Base-by-base conservation (phyloP, 2,797 vertebrate genomes). In the Champsocephalus esox region DNA sequence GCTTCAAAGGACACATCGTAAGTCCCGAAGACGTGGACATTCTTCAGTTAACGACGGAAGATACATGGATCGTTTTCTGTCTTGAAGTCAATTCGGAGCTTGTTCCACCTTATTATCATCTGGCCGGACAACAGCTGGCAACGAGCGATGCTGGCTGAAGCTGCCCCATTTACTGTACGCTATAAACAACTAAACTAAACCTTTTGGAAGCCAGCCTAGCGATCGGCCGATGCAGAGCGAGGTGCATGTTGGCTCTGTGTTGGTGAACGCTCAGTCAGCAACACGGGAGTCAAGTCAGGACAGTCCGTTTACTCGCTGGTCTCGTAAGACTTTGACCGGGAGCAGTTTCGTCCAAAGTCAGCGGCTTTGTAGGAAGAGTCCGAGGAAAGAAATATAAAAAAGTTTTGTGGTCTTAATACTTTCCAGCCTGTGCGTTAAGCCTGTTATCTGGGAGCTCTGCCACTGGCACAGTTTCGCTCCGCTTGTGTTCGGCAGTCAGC, bases 391-490 rank as follows among this genome's bases (percentile, higher is more conserved):
- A 4, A n/a, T 41, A 54, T 1, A 1, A 51, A 64, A 84, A 74
- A 79, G 74, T 70, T 81, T 75, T 80, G 77, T n/a, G 54, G 74
- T 75, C 76, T 75, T 73, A 83, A 79, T 43, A 63, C 70, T 72
- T 72, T 56, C 79, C 67, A 63, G 74, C 44, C 78, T 68, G 52
- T 5, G 38, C 73, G 3, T 84, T 84, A 78, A 90, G 88, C 81
- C 70, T 76, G 85, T 89, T 88, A 87, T 91, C 88, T 87, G 73
- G 70, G 69, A 77, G 71, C 71, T 68, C 65, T 81, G 83, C 86
- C 78, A 65, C 80, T 48, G 75, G 72, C 86, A 41, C 75, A 41
- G 71, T 34, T 50, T 74, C 19, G 74, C 60, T 79, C 77, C 76
- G 80, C 82, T 70, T 70, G 69, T 80, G 76, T 72, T 54, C 24